Conservation (phyloP, 2,797 vertebrate species). For the Anniella stebbinsi region DNA sequence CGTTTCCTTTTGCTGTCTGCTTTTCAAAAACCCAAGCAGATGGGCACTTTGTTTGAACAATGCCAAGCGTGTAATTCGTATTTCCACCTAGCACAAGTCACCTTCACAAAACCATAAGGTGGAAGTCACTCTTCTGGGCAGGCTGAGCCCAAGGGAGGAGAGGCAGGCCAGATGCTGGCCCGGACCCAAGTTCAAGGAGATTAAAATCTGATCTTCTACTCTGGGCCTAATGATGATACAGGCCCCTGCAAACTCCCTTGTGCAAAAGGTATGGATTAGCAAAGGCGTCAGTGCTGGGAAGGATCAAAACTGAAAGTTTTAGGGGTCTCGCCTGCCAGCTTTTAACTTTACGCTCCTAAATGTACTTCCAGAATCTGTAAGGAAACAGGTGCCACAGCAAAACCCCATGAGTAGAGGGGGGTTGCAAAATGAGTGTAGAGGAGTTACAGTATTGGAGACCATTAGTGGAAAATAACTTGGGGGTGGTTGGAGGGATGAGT, state of each 20-base stretch:
- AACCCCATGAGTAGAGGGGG: no score
- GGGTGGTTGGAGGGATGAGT: no score
- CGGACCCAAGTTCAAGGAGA: not conserved
- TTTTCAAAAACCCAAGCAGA: slow-evolving; percentile 6
- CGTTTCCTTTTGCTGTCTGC: not conserved
- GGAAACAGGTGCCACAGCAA: not conserved
- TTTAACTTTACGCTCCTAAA: no score
- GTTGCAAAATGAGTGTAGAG: not conserved
- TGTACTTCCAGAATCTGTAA: not conserved
- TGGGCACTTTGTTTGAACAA: slow-evolving; percentile 13
- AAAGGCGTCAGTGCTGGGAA: not conserved
- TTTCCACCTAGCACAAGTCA: slow-evolving; percentile 28
- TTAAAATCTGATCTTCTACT: not conserved
- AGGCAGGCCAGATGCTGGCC: not conserved
- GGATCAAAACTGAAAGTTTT: not conserved
- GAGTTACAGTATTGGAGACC: not conserved
- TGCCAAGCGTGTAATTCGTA: not conserved
- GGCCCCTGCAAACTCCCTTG: not conserved
- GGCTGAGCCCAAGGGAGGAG: not conserved
- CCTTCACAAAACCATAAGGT: slow-evolving; percentile 21
- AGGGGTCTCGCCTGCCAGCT: not conserved
- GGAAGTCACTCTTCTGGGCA: slow-evolving; percentile 13
- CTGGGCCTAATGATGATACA: not conserved
- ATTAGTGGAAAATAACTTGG: no score
- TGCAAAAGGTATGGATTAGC: not conserved